phyloP scores from a whole-genome alignment of 2,888 invertebrate species.

The Corbicula japonica region DNA sequence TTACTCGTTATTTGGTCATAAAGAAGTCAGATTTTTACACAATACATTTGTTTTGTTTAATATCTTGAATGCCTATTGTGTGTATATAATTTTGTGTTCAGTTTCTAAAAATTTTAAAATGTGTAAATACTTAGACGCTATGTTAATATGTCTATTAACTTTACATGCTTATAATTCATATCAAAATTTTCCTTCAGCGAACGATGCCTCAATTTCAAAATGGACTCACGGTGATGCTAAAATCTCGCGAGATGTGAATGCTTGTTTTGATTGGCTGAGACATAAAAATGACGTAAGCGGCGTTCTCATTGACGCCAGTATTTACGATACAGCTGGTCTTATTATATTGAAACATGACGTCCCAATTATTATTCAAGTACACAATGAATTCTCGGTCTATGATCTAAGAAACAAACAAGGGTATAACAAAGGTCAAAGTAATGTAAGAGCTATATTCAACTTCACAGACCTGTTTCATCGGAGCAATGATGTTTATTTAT shows the following conservation, averaged over 20 bases:
- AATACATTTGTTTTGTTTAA: constrained; percentile 58
- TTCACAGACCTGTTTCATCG: constrained; percentile 62
- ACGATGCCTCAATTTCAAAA: constrained; percentile 6
- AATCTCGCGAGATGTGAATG: constrained; percentile 71
- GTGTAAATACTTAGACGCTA: no score
- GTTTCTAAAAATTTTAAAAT: background rate
- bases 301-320: constrained; percentile 72
- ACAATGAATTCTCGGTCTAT: constrained; percentile 72
- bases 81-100: constrained; percentile 45
- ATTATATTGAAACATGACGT: constrained; percentile 74
- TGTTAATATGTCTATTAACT: no score
- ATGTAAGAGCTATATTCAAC: constrained; percentile 53
- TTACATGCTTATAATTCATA: no score
- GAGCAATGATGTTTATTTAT: constrained; percentile 55
- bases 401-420: constrained; percentile 14
- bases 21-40: constrained; percentile 61
- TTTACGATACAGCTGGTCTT: constrained; percentile 73
- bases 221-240: constrained; percentile 61
- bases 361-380: constrained; percentile 71
- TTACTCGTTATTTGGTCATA: constrained; percentile 61
- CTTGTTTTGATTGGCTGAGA: constrained; percentile 72
- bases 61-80: constrained; percentile 46
- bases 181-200: constrained; percentile 54
- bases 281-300: constrained; percentile 74
- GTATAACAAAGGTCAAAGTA: background rate